Evolutionary conservation across 2,113 vertebrate genomes (phyloP), one percentile per base, ranked within the genome.

Genomic region (Tautogolabrus adspersus): DNA sequence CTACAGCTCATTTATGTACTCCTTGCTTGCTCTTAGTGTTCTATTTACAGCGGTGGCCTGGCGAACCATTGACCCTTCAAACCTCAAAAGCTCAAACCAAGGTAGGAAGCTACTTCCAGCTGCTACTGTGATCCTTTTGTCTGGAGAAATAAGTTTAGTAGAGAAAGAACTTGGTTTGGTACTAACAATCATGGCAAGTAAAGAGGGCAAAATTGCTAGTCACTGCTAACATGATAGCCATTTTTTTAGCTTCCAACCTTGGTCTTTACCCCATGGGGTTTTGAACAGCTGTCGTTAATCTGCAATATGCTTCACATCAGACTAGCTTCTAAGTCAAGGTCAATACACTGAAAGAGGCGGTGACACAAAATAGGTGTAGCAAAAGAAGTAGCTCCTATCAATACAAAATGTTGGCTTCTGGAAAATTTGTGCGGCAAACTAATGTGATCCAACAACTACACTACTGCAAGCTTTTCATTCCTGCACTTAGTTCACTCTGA

Each of bases 1-100:
- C 58, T 64, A 83, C 69, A 81, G 66, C 55, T 77, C 8, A 8
- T 57, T 77, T 68, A 72, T 71, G 42, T 59, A 58, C 62, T 73
- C 63, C 23, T 67, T 52, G 61, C 49, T 79, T 66, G 72, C 57
- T 79, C 64, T 70, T 71, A 55, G 64, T 74, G 72, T 83, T 73
- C 8, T 70, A 87, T 86, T 71, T 88, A 87, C 86, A 90, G 89
- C 57, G 30, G 34, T 42, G 64, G 57, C 68, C 64, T 61, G 66
- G 71, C 64, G 80, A 67, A 87, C 67, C 66, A 80, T 63, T 60
- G 70, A 79, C 74, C 63, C 5, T n/a, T 72, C 61, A 62, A 71
- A 55, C 49, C 49, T 55, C 66, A 42, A 22, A 59, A 65, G 63
- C 63, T 62, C 19, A 77, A 76, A 83, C 75, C 66, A 78, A 81